Evolutionary conservation across 2,888 invertebrate genomes (phyloP).

Genomic region (Lithophane semibrunnea): DNA sequence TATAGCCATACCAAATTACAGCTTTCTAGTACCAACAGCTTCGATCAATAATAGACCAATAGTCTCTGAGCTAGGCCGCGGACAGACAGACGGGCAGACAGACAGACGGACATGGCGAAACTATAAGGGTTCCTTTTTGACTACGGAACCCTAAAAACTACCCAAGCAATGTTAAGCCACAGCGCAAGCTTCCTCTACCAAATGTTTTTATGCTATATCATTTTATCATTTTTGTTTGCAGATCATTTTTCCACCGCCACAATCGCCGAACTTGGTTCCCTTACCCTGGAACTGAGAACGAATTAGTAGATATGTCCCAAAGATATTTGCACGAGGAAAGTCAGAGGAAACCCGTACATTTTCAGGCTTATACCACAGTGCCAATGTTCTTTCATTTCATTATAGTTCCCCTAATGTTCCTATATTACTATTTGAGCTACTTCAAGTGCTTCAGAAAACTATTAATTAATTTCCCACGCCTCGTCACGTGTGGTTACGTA

Average conservation of each 20-base stretch:
- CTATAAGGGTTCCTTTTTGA: too few species aligned
- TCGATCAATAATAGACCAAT: too few species aligned
- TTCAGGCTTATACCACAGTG: slow-evolving; percentile 75
- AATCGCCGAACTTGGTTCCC: slow-evolving; percentile 75
- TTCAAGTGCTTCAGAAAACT: slow-evolving; percentile 75
- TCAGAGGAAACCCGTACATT: slow-evolving; percentile 72
- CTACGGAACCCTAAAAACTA: too few species aligned
- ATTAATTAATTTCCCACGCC: slow-evolving; percentile 73
- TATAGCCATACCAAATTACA: too few species aligned
- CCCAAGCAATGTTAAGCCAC: too few species aligned
- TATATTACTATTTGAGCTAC: slow-evolving; percentile 73
- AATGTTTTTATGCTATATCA: too few species aligned
- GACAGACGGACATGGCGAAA: too few species aligned
- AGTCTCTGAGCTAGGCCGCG: too few species aligned
- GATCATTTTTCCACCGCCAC: slow-evolving; percentile 76
- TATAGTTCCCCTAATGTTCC: slow-evolving; percentile 71
- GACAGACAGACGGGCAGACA: too few species aligned
- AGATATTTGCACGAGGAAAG: slow-evolving; percentile 70
- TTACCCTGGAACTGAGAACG: slow-evolving; percentile 77
- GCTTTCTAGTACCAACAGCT: too few species aligned
- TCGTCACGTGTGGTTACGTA: slow-evolving; percentile 76
- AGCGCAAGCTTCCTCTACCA: too few species aligned
- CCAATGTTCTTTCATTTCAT: slow-evolving; percentile 73
- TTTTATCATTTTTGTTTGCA: not conserved
- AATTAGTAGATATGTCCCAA: slow-evolving; percentile 74